Evolutionary conservation across 1,140 invertebrate species (phyloP).

Genomic region (Drosophila melanogaster): DNA sequence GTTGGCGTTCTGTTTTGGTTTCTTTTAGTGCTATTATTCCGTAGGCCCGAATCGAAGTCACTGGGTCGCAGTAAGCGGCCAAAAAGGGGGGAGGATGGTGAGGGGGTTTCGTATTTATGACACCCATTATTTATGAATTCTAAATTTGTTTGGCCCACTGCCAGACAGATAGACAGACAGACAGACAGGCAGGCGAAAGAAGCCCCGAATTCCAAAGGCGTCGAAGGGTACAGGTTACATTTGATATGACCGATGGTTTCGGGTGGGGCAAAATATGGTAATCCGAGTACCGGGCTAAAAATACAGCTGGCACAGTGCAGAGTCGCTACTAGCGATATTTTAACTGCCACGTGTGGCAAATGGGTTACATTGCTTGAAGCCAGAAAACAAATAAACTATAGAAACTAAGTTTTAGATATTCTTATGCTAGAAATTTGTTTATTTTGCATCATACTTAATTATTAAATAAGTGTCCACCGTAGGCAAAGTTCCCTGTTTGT

Average conservation of each 20-base stretch:
- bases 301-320: conserved; percentile 20
- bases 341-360: background rate
- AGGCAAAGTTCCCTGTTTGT: conserved; percentile 3
- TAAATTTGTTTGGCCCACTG: conserved; percentile 77
- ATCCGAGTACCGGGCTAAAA: conserved; percentile 41
- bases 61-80: conserved; percentile 58
- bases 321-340: background rate
- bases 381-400: background rate
- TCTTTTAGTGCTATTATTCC: conserved; percentile 36
- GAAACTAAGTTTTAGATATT: too few species aligned
- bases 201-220: conserved; percentile 23
- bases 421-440: background rate
- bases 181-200: conserved; percentile 31
- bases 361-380: background rate
- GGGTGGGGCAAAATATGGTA: conserved; percentile 42
- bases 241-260: conserved; percentile 23
- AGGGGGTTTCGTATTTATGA: conserved; percentile 59
- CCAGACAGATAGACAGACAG: conserved; percentile 34
- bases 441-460: background rate
- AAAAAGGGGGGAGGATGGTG: background rate
- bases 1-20: conserved; percentile 30
- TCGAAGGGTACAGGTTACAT: conserved; percentile 25
- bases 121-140: conserved; percentile 82
- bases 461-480: background rate
- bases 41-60: conserved; percentile 60